Conservation (phyloP, 2,888 invertebrate species). For the Agrochola litura region DNA sequence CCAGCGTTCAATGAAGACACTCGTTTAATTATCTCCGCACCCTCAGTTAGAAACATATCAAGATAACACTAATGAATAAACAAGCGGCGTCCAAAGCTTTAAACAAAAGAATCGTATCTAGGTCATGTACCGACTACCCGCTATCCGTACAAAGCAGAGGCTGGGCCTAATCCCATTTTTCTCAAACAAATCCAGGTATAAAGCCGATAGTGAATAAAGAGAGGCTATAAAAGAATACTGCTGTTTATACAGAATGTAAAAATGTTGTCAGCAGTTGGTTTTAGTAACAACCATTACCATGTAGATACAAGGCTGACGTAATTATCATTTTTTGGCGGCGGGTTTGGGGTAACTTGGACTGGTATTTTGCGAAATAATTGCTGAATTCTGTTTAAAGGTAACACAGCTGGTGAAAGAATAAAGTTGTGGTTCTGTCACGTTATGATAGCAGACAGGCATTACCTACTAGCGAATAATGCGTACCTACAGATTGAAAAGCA, state of each 20-base stretch:
- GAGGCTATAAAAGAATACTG: conserved; percentile 15
- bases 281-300: conserved; percentile 23
- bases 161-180: conserved; percentile 44
- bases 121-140: conserved; percentile 21
- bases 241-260: conserved; percentile 20
- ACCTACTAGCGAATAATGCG: no score
- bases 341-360: neutral
- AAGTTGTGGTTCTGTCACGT: neutral
- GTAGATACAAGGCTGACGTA: conserved; percentile 6
- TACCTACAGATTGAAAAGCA: neutral
- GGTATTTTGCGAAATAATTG: neutral
- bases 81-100: conserved; percentile 19
- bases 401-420: neutral
- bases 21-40: no score
- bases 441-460: neutral
- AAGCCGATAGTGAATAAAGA: conserved; percentile 43
- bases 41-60: no score
- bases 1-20: no score
- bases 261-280: conserved; percentile 16
- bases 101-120: conserved; percentile 45
- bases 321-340: neutral
- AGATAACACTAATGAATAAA: conserved; percentile 37
- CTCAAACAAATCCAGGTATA: conserved; percentile 44
- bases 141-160: conserved; percentile 4
- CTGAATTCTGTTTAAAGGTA: neutral